A percentile compares a stretch with the other conserved stretches of the same genome.
phyloP scores from a whole-genome alignment of 2,888 invertebrate genomes.

The Syritta pipiens region DNA sequence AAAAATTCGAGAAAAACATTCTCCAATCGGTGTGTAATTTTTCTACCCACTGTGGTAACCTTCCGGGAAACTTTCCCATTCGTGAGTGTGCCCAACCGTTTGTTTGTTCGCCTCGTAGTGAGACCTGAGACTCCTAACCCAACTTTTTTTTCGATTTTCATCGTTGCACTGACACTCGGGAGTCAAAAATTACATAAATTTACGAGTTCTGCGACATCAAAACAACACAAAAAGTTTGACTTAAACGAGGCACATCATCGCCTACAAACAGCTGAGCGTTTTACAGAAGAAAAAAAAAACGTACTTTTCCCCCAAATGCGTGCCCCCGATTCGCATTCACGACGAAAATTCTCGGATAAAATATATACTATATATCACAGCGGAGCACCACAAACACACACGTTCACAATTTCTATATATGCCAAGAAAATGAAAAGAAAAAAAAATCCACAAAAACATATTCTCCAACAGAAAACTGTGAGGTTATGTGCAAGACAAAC shows the following conservation, averaged over 20 bases:
- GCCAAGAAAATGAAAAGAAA: slow-evolving; percentile 24
- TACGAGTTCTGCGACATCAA: not conserved
- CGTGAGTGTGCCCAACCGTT: not conserved
- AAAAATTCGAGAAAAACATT: not conserved
- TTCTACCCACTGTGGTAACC: too few relatives aligned
- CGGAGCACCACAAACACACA: slow-evolving; percentile 12
- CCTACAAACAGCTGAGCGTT: slow-evolving; percentile 1
- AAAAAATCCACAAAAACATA: slow-evolving; percentile 65
- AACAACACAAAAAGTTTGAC: not conserved
- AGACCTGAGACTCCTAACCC: slow-evolving; percentile 45
- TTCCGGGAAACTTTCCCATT: too few relatives aligned
- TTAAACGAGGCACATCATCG: not conserved
- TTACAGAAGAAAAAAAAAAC: slow-evolving; percentile 4
- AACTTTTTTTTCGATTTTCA: too few relatives aligned
- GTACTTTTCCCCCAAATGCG: slow-evolving; percentile 20
- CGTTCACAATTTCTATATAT: slow-evolving; percentile 10
- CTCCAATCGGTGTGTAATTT: too few relatives aligned
- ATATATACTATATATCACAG: slow-evolving; percentile 31
- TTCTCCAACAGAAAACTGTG: slow-evolving; percentile 57
- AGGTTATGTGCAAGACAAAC: slow-evolving; percentile 61
- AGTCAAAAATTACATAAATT: slow-evolving; percentile 64
- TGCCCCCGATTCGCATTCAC: slow-evolving; percentile 57
- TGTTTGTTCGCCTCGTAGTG: slow-evolving; percentile 1
- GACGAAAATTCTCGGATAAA: slow-evolving; percentile 24
- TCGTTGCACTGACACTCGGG: slow-evolving; percentile 43